These are phyloP conservation scores for Prenolepis imparis DNA, from an alignment of 2,888 invertebrate species.

Conservation along the genomic window DNA sequence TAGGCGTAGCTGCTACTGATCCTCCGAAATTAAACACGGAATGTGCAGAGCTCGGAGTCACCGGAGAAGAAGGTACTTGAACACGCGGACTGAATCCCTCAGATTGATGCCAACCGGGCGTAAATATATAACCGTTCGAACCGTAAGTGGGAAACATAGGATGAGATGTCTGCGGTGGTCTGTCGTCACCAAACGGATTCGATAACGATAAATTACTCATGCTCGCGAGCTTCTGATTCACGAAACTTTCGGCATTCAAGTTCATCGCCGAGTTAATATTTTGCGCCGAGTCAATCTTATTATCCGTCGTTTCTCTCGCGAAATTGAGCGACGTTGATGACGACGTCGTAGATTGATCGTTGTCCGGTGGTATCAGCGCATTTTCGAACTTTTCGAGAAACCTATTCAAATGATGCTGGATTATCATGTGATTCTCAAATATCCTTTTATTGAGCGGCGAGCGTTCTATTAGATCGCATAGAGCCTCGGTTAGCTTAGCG, in stretches of 20 bases:
- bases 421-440: not conserved
- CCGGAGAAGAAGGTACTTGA: not conserved
- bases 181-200: not conserved
- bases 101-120: not conserved
- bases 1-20: no score
- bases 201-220: not conserved
- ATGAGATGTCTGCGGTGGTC: not conserved
- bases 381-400: not conserved
- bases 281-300: not conserved
- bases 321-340: not conserved
- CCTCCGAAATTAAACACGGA: not conserved
- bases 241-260: not conserved
- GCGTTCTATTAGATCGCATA: slow-evolving; percentile 21
- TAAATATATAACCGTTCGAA: not conserved
- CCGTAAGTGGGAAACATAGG: not conserved
- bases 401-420: not conserved
- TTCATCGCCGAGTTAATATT: not conserved
- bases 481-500: slow-evolving; percentile 29
- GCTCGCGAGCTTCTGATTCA: not conserved
- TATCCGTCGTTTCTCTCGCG: not conserved
- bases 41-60: not conserved
- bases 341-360: not conserved
- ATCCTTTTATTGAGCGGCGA: not conserved
- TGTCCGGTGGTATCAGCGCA: not conserved
- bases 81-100: not conserved